Base-by-base conservation (phyloP, 2,888 invertebrate species). In the Campoletis raptor region DNA sequence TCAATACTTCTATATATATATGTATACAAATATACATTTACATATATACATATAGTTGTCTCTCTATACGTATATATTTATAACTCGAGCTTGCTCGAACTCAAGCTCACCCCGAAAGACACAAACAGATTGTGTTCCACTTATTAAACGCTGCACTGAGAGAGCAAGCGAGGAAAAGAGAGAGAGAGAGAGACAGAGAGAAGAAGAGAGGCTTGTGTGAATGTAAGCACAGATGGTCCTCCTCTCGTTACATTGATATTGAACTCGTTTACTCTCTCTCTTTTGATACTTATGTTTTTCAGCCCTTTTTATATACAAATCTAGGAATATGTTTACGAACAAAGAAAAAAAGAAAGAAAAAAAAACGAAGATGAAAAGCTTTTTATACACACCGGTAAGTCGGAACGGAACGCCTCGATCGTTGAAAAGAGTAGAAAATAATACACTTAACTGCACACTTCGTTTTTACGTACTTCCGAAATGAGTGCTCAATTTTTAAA, bases 91-190 rank as follows among this genome's bases (percentile, higher is more conserved):
- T 74, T 45, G 37, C 64, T 76, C 67, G 37, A 52, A 15, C 15
- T 30, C 54, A 64, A 72, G 57, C 66, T 69, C 57, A 70, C 54
- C 67, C 54, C 67, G 64, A 61, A 78, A 86, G 77, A 81, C 86
- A 37, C 78, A 69, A 86, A 84, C 86, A 83, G 83, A 86, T 86
- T 83, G 86, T 69, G 81, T 83, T 81, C 86, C 81, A 86, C 86
- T 86, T 86, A 83, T 86, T 81, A 80, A 72, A 54, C 61, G 72
- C 30, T 3, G 6, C 30, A 61, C 15, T n/a, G 61, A 30, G 30
- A 30, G 61, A 15, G 3, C 30, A 30, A 36, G 7, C 15, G 36
- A 48, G 7, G n/a, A n/a, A 45, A 15, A 37, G 24, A 67, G 54
- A 15, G 18, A 52, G 37, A 5, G 24, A 7, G 12, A 15, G 10